Evolutionary conservation across 1,140 invertebrate species (phyloP).

Genomic region (Platorchestia sp.): DNA sequence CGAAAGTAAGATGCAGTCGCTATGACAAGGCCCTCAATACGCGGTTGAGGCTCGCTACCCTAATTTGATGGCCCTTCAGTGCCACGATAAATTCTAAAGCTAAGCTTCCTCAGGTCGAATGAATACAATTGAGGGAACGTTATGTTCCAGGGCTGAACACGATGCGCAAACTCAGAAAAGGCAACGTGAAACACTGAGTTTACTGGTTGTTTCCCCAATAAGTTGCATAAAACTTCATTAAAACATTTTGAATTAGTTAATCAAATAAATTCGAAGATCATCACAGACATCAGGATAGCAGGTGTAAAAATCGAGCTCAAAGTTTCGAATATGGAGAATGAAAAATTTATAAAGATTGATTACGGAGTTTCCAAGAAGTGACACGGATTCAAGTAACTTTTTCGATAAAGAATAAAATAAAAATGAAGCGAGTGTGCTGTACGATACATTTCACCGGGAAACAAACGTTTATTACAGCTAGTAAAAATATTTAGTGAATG

Average conservation of each 20-base stretch:
- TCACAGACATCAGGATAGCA: no score
- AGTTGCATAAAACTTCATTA: no score
- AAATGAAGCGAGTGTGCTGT: not conserved
- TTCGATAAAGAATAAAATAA: not conserved
- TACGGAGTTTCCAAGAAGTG: not conserved
- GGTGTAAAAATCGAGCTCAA: no score
- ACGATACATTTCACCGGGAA: not conserved
- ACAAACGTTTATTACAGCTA: not conserved
- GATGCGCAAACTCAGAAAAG: not conserved
- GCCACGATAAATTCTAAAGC: not conserved
- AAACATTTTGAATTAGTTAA: no score
- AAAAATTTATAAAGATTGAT: not conserved
- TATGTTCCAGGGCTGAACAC: not conserved
- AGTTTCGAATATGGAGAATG: not conserved
- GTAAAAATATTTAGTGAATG: no score
- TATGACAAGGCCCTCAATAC: not conserved
- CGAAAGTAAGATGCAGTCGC: not conserved
- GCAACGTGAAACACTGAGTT: no score
- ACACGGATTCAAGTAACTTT: not conserved
- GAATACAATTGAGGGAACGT: not conserved
- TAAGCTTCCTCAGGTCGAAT: not conserved
- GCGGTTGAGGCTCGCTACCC: not conserved
- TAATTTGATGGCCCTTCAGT: conserved; percentile 29
- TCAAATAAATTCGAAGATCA: no score
- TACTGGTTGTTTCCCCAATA: no score